Percentiles rank a stretch among this genome's conserved stretches.
Evolutionary conservation across 2,888 invertebrate genomes (phyloP).

Genomic region (Candidula unifasciata): DNA sequence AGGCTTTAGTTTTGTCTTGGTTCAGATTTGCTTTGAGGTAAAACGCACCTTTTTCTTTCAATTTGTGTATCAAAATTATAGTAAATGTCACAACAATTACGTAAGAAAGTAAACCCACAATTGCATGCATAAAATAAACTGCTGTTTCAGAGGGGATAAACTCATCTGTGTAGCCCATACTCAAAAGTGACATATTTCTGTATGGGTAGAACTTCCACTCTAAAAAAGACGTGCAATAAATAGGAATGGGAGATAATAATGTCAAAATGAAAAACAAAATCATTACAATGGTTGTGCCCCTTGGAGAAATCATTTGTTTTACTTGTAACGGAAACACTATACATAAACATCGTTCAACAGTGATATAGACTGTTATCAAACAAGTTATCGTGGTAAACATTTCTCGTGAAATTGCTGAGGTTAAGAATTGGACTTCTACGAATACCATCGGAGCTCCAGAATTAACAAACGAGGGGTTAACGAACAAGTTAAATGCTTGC

Average conservation of each 20-base stretch:
- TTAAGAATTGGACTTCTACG: background rate
- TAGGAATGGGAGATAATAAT: background rate
- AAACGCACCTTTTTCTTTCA: background rate
- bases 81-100: background rate
- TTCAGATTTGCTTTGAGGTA: background rate
- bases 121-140: background rate
- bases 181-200: background rate
- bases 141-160: background rate
- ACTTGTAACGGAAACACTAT: constrained; percentile 21
- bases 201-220: constrained; percentile 1
- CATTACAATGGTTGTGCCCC: background rate
- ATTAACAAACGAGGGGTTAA: background rate
- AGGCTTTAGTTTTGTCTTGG: background rate
- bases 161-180: background rate
- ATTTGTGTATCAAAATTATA: background rate
- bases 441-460: background rate
- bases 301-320: constrained; percentile 19
- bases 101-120: background rate
- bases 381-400: background rate
- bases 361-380: constrained; percentile 10
- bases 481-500: background rate
- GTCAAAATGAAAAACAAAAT: background rate
- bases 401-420: background rate
- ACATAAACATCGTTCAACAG: constrained; percentile 16
- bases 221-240: background rate